Conservation (phyloP, 1,140 invertebrate species). For the Bombus superbus region DNA sequence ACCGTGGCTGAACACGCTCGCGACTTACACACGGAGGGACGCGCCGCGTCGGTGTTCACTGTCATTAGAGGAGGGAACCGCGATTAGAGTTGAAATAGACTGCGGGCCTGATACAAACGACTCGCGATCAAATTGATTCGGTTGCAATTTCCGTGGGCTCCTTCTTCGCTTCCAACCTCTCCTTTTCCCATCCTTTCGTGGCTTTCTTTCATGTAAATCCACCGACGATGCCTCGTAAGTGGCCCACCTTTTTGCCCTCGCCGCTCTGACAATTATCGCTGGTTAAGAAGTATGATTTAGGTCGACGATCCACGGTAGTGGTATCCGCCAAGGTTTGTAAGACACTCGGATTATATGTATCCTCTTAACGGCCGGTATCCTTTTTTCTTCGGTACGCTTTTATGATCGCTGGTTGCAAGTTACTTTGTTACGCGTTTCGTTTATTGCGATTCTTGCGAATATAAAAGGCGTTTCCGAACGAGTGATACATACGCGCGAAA, state of each 20-base stretch:
- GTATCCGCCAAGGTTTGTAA: no score
- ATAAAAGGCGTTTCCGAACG: not conserved
- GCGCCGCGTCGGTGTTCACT: not conserved
- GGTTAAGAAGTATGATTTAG: not conserved
- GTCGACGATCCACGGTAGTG: not conserved
- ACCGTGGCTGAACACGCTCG: constrained; percentile 1
- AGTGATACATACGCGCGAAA: not conserved
- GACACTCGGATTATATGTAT: not conserved
- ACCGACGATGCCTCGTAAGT: not conserved
- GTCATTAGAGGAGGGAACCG: constrained; percentile 43
- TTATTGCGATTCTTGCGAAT: not conserved
- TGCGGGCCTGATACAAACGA: constrained; percentile 17
- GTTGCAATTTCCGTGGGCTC: constrained; percentile 23
- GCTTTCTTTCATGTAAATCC: not conserved
- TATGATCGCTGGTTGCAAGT: not conserved
- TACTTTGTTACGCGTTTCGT: not conserved
- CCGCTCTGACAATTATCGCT: constrained; percentile 1
- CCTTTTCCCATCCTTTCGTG: not conserved
- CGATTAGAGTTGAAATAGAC: constrained; percentile 49
- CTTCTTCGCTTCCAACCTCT: not conserved
- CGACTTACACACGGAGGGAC: not conserved
- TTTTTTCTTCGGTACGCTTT: not conserved
- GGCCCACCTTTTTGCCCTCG: not conserved
- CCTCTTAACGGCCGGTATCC: not conserved
- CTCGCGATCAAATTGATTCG: constrained; percentile 44